Base-by-base conservation (phyloP, 2,113 vertebrate genomes). In the Scomber colias region DNA sequence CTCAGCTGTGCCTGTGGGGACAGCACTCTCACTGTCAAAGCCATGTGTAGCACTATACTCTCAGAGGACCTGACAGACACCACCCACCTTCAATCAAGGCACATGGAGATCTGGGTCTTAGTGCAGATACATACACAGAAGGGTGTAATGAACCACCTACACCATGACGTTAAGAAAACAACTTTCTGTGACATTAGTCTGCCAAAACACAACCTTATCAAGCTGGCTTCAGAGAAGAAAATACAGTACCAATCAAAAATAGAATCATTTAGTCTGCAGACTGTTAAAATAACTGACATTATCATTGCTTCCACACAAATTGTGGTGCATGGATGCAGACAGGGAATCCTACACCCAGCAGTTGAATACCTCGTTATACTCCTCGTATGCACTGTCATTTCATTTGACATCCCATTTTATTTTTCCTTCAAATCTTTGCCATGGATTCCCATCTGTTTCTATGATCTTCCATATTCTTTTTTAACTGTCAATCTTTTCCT, bases 11-110 rank as follows among this genome's bases (percentile, higher is more conserved):
- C 17, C 21, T 72, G 62, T 17, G 51, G 45, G 53, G 30, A 63
- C 68, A 49, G n/a, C 9, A 16, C 71, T 63, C 79, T 89, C 65
- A 80, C 66, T 86, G 87, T 89, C 91, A 91, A 70, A 81, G 66
- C 53, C 87, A 91, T 78, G 74, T 90, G 89, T 40, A 75, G 77
- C 68, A 51, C 72, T 63, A 19, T 3, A 16, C 5, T 50, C 75
- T 75, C 27, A 56, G 77, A 83, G 79, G 76, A 82, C 62, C 68
- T 62, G 60, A 85, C 55, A 75, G 75, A 77, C 54, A 64, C 63
- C 62, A 63, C 57, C 66, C 46, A 48, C 71, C 75, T 30, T 30
- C 16, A 0, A 27, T 45, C 24, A 31, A 74, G 81, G 30, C 49
- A 65, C 49, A 17, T 24, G 11, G n/a, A 72, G 51, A 75, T 67